Base-by-base conservation (phyloP, 2,888 invertebrate species). In the Cerceris ruficornis region DNA sequence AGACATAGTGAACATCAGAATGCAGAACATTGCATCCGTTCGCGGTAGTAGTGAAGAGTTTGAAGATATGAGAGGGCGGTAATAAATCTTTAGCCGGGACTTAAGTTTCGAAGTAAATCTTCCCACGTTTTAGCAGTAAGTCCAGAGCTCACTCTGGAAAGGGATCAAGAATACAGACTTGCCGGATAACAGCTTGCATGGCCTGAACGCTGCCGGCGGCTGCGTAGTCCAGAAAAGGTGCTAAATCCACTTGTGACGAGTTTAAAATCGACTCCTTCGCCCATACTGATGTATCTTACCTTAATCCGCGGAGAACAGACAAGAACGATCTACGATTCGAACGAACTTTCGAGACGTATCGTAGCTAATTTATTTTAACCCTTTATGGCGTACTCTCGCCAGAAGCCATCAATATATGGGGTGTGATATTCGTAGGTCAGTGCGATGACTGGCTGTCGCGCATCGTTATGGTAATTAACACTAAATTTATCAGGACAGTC, bases 101-200 rank as follows among this genome's bases (percentile, higher is more conserved):
- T 91, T 89, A 92, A 92, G 90, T 91, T 91, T 88, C 87, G 86
- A 86, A 88, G 91, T 91, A 92, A 92, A 92, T 92, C 92, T 92
- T 86, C 84, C 91, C 92, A 92, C 92, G 92, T 92, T 92, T 91
- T 90, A 91, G 91, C 91, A 88, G 89, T 92, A 92, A 92, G 92
- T 91, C 91, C 90, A 83, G 88, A 88, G 89, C 90, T 92, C 91
- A 91, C 90, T 88, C 89, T 81, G 83, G 85, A 81, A 84, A 79
- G 87, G 91, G 91, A 91, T 91, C 91, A 91, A 78, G 88, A 86
- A 88, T 87, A 87, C 87, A 88, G 89, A 86, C 88, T 86, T 75
- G 84, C 72, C 61, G 86, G 83, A 83, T 86, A 88, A 85, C 83
- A 75, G 81, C 86, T 85, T 84, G 88, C 86, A 77, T 58, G 71